Evolutionary conservation across 2,797 vertebrate species (phyloP).

Genomic region (Pelobates cultripes): DNA sequence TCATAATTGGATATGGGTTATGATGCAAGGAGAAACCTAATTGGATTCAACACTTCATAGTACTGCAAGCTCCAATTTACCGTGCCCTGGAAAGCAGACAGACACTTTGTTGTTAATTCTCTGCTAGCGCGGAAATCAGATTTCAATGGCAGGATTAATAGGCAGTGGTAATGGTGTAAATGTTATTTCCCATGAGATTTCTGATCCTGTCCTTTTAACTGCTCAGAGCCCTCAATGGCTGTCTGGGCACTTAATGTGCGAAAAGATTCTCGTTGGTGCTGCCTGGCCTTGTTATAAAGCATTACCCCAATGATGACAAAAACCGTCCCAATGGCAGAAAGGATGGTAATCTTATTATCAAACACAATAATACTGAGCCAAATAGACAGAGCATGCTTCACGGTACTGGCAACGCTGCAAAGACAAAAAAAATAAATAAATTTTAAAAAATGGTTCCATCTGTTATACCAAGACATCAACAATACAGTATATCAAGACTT

Average conservation of each 20-base stretch:
- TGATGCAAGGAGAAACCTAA: background rate
- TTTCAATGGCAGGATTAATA: background rate
- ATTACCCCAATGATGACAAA: slow-evolving; percentile 87
- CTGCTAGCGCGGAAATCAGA: background rate
- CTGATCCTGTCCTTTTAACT: slow-evolving; percentile 56
- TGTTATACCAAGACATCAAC: background rate
- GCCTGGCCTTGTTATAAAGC: slow-evolving; percentile 90
- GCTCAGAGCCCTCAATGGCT: slow-evolving; percentile 10
- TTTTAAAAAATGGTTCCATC: no score
- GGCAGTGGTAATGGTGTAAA: background rate
- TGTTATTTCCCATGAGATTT: slow-evolving; percentile 48
- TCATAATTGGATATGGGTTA: background rate
- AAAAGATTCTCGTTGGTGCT: slow-evolving; percentile 79
- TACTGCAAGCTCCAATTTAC: background rate
- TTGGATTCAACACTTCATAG: background rate
- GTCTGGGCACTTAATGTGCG: slow-evolving; percentile 67
- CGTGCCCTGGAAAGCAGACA: background rate
- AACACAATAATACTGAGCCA: slow-evolving; percentile 97
- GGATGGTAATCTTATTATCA: slow-evolving; percentile 87
- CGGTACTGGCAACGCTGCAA: slow-evolving; percentile 91
- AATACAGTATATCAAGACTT: no score
- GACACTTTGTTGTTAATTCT: background rate
- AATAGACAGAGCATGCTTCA: slow-evolving; percentile 93
- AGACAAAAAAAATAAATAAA: background rate
- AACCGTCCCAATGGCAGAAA: slow-evolving; percentile 83